Evolutionary conservation across 2,113 vertebrate genomes (phyloP).

Genomic region (Trogon melanurus): DNA sequence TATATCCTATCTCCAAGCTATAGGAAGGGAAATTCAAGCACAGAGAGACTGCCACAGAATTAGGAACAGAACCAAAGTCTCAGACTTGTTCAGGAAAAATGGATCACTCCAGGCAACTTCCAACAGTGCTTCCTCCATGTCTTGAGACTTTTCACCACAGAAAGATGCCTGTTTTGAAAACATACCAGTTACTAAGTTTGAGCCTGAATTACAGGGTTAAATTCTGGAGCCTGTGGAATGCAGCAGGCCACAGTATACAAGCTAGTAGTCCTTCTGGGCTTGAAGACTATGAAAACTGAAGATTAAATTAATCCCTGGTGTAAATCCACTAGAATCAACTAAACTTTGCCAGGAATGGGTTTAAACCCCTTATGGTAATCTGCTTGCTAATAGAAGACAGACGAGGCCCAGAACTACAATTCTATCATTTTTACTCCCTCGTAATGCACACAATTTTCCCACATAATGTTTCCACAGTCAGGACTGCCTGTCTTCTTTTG

Average conservation of each 20-base stretch:
- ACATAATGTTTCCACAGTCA: background rate
- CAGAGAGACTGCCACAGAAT: background rate
- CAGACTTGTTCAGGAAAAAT: background rate
- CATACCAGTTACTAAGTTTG: background rate
- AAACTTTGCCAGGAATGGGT: background rate
- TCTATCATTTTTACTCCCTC: background rate
- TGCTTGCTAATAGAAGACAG: background rate
- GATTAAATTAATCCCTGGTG: background rate
- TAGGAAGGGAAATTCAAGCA: background rate
- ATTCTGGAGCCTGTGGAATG: background rate
- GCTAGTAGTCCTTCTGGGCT: background rate
- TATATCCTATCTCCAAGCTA: background rate
- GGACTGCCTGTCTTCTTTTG: background rate
- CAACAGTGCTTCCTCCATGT: background rate
- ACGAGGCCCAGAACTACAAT: background rate
- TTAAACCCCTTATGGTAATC: background rate
- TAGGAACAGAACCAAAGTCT: background rate
- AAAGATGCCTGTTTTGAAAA: background rate
- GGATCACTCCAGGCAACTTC: background rate
- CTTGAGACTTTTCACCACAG: background rate
- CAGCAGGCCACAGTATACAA: background rate
- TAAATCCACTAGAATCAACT: background rate
- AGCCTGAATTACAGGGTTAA: background rate
- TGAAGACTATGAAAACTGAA: background rate
- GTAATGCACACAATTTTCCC: background rate